A percentile compares a stretch with the other conserved stretches of the same genome.
phyloP scores from a whole-genome alignment of 2,797 vertebrate genomes.

The Argya squamiceps region DNA sequence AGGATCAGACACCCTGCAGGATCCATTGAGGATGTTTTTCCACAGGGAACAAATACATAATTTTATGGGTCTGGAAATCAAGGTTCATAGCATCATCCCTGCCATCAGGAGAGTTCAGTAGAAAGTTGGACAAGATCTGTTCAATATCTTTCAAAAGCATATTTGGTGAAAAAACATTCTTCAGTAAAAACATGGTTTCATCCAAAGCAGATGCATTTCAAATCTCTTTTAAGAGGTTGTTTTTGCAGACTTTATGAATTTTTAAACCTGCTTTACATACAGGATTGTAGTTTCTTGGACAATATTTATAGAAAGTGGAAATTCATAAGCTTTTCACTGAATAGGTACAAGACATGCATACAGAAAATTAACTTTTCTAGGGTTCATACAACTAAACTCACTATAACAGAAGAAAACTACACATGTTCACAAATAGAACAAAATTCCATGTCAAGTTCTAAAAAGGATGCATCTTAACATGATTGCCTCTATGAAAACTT shows the following conservation, averaged over 20 bases:
- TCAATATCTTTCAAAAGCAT: not conserved
- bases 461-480: not conserved
- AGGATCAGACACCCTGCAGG: not conserved
- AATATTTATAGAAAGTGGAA: not conserved
- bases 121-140: not conserved
- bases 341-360: not conserved
- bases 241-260: not conserved
- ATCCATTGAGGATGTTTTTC: accelerated
- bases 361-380: not conserved
- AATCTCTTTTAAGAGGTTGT: not conserved
- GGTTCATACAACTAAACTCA: not conserved
- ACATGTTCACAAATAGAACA: not conserved
- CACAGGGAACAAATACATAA: not conserved
- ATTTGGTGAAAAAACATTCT: not conserved
- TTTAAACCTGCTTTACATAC: not conserved
- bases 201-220: not conserved
- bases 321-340: not conserved
- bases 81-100: not conserved
- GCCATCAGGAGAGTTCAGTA: not conserved
- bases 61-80: not conserved
- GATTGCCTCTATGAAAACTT: not conserved
- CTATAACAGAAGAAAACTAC: not conserved
- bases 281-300: not conserved
- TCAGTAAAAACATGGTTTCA: not conserved
- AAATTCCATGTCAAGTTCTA: accelerated